These are phyloP conservation scores for Trinorchestia longiramus DNA, from an alignment of 1,140 invertebrate species.

Conservation along the genomic window DNA sequence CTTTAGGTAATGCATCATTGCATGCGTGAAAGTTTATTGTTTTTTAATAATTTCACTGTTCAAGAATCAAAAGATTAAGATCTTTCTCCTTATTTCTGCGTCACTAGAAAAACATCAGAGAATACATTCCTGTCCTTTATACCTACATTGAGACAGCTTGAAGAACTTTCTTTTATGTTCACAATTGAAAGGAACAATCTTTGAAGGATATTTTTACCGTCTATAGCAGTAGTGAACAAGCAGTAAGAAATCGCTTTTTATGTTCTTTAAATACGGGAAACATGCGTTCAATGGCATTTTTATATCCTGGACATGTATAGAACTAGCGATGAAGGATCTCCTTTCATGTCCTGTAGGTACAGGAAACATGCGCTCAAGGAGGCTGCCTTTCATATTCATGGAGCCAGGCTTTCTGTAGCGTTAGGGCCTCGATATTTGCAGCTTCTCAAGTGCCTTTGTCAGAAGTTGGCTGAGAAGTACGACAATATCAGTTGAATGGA, in stretches of 20 bases:
- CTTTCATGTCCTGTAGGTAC: neutral
- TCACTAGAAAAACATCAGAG: no score
- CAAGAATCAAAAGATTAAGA: no score
- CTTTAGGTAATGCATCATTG: no score
- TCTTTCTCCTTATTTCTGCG: no score
- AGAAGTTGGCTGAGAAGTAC: conserved; percentile 6
- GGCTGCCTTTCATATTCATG: neutral
- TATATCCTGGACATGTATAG: neutral
- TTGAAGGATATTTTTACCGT: neutral
- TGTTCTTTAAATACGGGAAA: neutral
- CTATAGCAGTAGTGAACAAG: neutral
- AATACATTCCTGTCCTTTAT: no score
- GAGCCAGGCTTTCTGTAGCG: neutral
- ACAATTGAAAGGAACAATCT: neutral
- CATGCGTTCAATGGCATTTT: neutral
- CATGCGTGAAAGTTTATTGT: no score
- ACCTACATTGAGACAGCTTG: no score
- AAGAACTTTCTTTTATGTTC: neutral
- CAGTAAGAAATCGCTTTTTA: neutral
- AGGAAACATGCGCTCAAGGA: neutral
- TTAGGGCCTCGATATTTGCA: neutral
- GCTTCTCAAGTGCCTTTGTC: conserved; percentile 6
- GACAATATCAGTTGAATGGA: neutral
- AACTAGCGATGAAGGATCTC: neutral
- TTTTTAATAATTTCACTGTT: no score